A percentile compares a stretch with the other conserved stretches of the same genome.
These are phyloP conservation scores for Cottus gobio DNA, from an alignment of 2,113 vertebrate genomes.

Conservation along the genomic window DNA sequence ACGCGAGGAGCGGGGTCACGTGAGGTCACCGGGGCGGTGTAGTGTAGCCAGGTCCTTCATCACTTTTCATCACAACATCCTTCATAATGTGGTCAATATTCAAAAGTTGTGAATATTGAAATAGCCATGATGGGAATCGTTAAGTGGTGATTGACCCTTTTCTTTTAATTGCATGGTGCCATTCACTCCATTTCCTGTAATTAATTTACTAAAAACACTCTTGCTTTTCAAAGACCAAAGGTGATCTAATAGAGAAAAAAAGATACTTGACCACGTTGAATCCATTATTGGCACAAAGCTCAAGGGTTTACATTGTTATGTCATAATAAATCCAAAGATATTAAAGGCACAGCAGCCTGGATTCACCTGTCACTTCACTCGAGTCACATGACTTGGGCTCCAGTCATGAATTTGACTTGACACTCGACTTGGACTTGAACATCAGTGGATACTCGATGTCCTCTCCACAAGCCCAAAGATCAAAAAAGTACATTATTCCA, in stretches of 20 bases:
- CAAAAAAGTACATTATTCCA: no score
- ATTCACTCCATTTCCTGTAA: neutral
- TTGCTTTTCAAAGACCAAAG: neutral
- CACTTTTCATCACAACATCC: neutral
- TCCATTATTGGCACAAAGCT: neutral
- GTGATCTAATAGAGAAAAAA: neutral
- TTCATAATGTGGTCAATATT: neutral
- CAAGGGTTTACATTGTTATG: neutral
- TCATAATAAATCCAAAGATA: neutral
- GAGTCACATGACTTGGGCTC: neutral
- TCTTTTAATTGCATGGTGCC: neutral
- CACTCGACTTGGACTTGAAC: no score
- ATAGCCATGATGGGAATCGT: neutral
- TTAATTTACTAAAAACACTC: neutral
- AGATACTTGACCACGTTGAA: neutral
- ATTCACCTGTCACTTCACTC: neutral
- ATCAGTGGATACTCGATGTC: no score
- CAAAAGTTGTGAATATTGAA: neutral
- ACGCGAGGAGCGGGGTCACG: constrained; percentile 19
- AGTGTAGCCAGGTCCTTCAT: no score
- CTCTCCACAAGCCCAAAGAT: no score
- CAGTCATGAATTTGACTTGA: no score
- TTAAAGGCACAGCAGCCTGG: neutral
- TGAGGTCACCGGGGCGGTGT: constrained; percentile 12
- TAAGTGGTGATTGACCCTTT: neutral